Base-by-base conservation (phyloP, 2,888 invertebrate species). In the Pollenia angustigena region DNA sequence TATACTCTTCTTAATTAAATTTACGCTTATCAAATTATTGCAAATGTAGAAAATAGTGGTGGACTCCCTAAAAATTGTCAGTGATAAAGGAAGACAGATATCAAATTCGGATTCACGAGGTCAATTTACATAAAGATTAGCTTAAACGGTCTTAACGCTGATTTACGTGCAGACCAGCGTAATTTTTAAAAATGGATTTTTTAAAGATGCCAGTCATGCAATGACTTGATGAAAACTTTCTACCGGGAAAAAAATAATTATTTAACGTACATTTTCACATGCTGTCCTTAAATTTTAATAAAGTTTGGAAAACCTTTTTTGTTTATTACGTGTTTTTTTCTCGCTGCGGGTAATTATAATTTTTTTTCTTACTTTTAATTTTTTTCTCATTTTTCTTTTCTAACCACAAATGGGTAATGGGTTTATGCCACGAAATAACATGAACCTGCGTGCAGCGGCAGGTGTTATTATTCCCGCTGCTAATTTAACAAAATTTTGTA, bases 381-480 rank as follows among this genome's bases (percentile, higher is more conserved):
- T 46, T 62, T 44, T 32, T 48, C 7, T 9, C 16, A 42, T n/a
- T 68, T 75, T 74, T 50, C 72, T 18, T 58, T 62, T 42, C 52
- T 75, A 75, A 60, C 40, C 82, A 52, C 68, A 82, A 82, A 69
- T 75, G 32, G 75, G 44, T 68, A 82, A 75, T 75, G 18, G 60
- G 75, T 54, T 82, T 58, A 60, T 75, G 68, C 60, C 81, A 82
- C 52, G 75, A 60, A 44, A 82, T 75, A 60, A 52, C 32, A 69
- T 69, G 52, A 68, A 75, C 50, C 60, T 75, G 75, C 81, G 66
- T 75, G 68, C 12, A 50, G 56, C 12, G 44, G 60, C 82, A 82
- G 82, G 60, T 82, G 82, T 66, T 75, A 52, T 50, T 60, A 23
- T 82, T 82, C 75, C 52, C 75, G 69, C 68, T 76, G 75, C 0